Evolutionary conservation across 1,140 invertebrate species (phyloP), one percentile per base, ranked within the genome.

Genomic region (Formica selysi): DNA sequence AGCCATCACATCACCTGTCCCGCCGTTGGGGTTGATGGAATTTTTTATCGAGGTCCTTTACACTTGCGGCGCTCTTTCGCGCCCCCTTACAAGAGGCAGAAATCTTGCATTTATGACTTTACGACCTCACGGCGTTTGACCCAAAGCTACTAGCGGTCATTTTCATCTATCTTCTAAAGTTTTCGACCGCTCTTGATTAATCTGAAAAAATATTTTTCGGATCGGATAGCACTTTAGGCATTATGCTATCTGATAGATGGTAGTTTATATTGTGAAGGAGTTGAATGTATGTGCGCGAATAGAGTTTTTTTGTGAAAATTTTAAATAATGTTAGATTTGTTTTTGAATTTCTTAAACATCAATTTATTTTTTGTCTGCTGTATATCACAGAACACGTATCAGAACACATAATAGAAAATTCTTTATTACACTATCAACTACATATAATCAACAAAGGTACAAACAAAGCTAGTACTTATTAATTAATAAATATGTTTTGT

Each of bases 1-100:
- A 32, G 41, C 79, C 16, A 44, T 57, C 48, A 64, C 51, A 67
- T 85, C 92, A 94, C 92, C 92, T 93, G 94, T 94, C 91, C 91
- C 89, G 90, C 88, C 76, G 59, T 76, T 78, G 89, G 87, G 86
- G 89, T 85, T 94, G 91, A 94, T 94, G 91, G 92, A 94, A 95
- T 94, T 94, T 93, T 95, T 92, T 93, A 94, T 92, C 76, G 71
- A 26, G 57, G 7, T 19, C 64, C 29, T 74, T 89, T 79, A 19
- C 29, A 54, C 19, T 36, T 10, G 44, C 16, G 6, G 4, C 32
- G 51, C 32, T 59, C 32, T 32, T 29, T 59, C 71, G 16, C 29
- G 36, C 54, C 16, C 44, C 10, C 41, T 36, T 51, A 6, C 10
- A 10, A 7, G n/a, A 36, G 3, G 16, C 32, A 0, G 4, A 38